phyloP scores from a whole-genome alignment of 1,140 invertebrate genomes.

The Notospermus geniculatus region DNA sequence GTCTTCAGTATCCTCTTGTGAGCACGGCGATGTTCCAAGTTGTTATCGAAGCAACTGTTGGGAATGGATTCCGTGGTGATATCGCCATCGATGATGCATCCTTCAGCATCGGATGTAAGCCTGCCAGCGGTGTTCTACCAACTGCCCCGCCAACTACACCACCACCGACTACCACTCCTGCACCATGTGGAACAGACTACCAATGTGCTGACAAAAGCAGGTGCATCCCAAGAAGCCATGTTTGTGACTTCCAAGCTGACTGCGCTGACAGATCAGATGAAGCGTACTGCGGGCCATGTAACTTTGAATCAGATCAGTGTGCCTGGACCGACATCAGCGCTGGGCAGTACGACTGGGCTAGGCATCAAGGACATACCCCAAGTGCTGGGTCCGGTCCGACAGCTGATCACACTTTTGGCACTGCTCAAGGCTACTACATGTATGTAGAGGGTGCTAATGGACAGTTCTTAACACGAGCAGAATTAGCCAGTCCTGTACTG shows the following conservation, averaged over 20 bases:
- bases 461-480: constrained; percentile 34
- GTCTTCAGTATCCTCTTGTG: constrained; percentile 31
- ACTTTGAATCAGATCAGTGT: constrained; percentile 46
- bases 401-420: constrained; percentile 31
- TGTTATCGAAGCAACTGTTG: constrained; percentile 35
- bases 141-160: constrained; percentile 32
- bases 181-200: constrained; percentile 28
- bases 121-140: constrained; percentile 28
- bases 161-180: constrained; percentile 26
- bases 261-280: constrained; percentile 48
- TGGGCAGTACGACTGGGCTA: constrained; percentile 36
- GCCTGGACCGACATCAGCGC: constrained; percentile 47
- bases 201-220: constrained; percentile 30
- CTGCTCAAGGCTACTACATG: constrained; percentile 35
- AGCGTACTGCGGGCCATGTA: constrained; percentile 42
- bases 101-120: constrained; percentile 35
- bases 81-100: constrained; percentile 54
- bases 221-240: constrained; percentile 30
- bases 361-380: constrained; percentile 22
- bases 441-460: constrained; percentile 40
- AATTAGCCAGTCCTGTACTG: constrained; percentile 39
- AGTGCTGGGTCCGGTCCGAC: constrained; percentile 18
- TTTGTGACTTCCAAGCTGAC: constrained; percentile 42
- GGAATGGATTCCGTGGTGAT: constrained; percentile 37
- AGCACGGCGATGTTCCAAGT: constrained; percentile 33